Evolutionary conservation across 2,888 invertebrate genomes (phyloP), one percentile per base, ranked within the genome.

Genomic region (Cheilosia grossa): DNA sequence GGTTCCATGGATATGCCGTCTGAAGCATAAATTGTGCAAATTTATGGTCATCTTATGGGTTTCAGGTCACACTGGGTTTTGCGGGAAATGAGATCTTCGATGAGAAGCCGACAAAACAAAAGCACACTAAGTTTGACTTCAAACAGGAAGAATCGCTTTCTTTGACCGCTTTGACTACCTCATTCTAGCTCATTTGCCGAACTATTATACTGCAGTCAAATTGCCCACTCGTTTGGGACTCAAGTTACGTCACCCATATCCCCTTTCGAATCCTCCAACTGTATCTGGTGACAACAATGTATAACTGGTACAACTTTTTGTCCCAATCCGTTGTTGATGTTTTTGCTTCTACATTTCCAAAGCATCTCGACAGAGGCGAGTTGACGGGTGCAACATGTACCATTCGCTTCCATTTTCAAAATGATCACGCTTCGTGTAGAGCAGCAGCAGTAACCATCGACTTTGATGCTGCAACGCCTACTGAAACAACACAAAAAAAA

Each of bases 391-490:
- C 63, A 67, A 77, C 72, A 72, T 77, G 59, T 54, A 67, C 66
- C 70, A 56, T 40, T 54, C 64, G 63, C 58, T 70, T 59, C 40
- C 47, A 61, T 64, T 69, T 53, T 30, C 51, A 21, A 75, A 63
- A 69, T 7, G 21, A 56, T 63, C 63, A 40, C 37, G 47, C 56
- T 40, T 27, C 27, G 24, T 63, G 49, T 67, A 47, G 21, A 44
- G 33, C 15, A 58, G 37, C 21, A 51, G 24, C 59, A 47, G 77
- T 7, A 61, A 61, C 59, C 74, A 70, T 17, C 59, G 58, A 42
- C 64, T 51, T 24, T 30, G 7, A 47, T n/a, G 69, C 69, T 80
- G 47, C 61, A 75, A 80, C 83, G 74, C 83, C 80, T 74, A 79
- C 83, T 40, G 70, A 51, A 61, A 9, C 24, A 63, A 47, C 67